A percentile compares a stretch with the other conserved stretches of the same genome.
Evolutionary conservation across 2,888 invertebrate genomes (phyloP).

Genomic region (Ptychoptera contaminata): DNA sequence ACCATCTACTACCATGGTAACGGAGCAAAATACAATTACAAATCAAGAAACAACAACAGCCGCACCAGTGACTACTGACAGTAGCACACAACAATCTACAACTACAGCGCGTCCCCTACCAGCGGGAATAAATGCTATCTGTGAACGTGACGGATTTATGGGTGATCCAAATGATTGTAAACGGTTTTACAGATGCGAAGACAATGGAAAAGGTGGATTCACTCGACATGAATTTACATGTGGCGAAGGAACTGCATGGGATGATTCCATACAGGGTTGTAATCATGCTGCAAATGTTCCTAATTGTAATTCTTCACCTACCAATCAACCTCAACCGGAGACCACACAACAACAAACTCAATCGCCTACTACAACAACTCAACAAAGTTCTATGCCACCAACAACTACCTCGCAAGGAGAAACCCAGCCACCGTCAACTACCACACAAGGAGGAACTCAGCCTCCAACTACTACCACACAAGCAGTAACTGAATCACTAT

Average conservation of each 20-base stretch:
- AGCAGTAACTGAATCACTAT: slow-evolving; percentile 3
- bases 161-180: slow-evolving; percentile 28
- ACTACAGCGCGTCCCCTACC: slow-evolving; percentile 10
- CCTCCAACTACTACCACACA: slow-evolving; percentile 7
- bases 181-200: slow-evolving; percentile 35
- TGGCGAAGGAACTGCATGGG: slow-evolving; percentile 34
- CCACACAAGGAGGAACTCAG: slow-evolving; percentile 9
- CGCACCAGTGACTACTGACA: slow-evolving; percentile 2
- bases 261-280: slow-evolving; percentile 33
- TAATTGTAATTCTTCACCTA: too few species aligned
- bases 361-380: slow-evolving; percentile 6
- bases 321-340: too few species aligned
- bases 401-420: slow-evolving; percentile 5
- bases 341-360: too few species aligned
- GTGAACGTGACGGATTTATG: slow-evolving; percentile 21
- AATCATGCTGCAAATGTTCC: slow-evolving; percentile 9
- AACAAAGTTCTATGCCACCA: slow-evolving; percentile 10
- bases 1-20: not conserved
- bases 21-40: slow-evolving; percentile 11
- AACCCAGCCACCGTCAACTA: slow-evolving; percentile 9
- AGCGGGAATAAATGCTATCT: slow-evolving; percentile 22
- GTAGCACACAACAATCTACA: slow-evolving; percentile 7
- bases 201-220: slow-evolving; percentile 25
- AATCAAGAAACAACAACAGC: slow-evolving; percentile 13
- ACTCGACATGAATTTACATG: slow-evolving; percentile 32